phyloP scores from a whole-genome alignment of 2,888 invertebrate species.

The Acleris holmiana region DNA sequence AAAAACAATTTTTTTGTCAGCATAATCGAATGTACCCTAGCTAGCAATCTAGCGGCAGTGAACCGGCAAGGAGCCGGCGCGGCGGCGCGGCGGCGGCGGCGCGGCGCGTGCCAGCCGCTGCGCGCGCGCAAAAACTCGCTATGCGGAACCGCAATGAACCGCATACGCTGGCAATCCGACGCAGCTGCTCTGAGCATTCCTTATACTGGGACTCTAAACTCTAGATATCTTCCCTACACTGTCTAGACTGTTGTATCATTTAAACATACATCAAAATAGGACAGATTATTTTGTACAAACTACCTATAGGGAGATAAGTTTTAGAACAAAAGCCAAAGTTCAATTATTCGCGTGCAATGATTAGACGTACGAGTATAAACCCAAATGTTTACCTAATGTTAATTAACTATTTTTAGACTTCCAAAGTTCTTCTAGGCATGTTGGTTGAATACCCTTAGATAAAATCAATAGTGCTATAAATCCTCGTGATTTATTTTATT shows the following conservation, averaged over 20 bases:
- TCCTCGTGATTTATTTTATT: constrained; percentile 34
- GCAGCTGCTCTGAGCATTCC: constrained; percentile 66
- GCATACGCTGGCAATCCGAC: constrained; percentile 60
- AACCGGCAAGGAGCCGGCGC: constrained; percentile 38
- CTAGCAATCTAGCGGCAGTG: constrained; percentile 23
- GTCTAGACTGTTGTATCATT: background rate
- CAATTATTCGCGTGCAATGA: constrained; percentile 8
- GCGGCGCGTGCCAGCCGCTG: constrained; percentile 39
- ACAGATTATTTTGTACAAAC: background rate
- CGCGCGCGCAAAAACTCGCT: constrained; percentile 61
- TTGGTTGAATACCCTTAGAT: constrained; percentile 28
- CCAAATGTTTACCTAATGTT: background rate
- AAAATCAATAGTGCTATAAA: constrained; percentile 33
- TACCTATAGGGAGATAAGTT: background rate
- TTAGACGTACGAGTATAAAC: constrained; percentile 2
- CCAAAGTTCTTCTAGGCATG: constrained; percentile 27
- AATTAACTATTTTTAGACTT: constrained; percentile 22
- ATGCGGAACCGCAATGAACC: constrained; percentile 68
- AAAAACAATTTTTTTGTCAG: background rate
- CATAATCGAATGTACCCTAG: constrained; percentile 18
- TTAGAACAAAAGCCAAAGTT: background rate
- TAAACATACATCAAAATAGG: background rate
- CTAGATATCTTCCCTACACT: constrained; percentile 3
- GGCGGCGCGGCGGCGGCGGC: constrained; percentile 37
- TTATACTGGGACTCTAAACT: constrained; percentile 49